Percentiles rank a stretch among this genome's conserved stretches.
Evolutionary conservation across 1,140 invertebrate genomes (phyloP).

Genomic region (Plectus sambesii): DNA sequence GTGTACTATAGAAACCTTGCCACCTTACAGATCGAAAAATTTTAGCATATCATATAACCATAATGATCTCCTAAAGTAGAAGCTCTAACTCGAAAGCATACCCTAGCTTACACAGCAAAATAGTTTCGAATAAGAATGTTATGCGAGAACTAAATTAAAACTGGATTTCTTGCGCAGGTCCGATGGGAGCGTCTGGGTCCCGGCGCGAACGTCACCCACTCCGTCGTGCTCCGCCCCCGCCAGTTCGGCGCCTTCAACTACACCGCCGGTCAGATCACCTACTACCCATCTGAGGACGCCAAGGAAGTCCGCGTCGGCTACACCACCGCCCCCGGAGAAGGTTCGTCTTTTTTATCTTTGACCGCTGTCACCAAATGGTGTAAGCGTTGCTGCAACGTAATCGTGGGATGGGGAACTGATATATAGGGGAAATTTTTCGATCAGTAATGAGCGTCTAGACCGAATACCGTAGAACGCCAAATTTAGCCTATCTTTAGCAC

Average conservation of each 20-base stretch:
- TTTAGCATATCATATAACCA: too few relatives aligned
- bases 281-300: constrained; percentile 60
- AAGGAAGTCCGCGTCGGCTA: constrained; percentile 56
- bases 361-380: background rate
- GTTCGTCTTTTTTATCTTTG: constrained; percentile 47
- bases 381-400: background rate
- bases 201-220: constrained; percentile 81
- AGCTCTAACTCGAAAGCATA: too few relatives aligned
- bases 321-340: constrained; percentile 90
- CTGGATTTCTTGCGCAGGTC: constrained; percentile 14
- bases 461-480: too few relatives aligned
- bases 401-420: too few relatives aligned
- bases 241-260: constrained; percentile 92
- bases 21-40: too few relatives aligned
- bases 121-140: constrained; percentile 12
- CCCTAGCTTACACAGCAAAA: too few relatives aligned
- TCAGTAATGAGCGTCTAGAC: too few relatives aligned
- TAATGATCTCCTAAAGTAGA: too few relatives aligned
- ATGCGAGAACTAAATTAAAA: constrained; percentile 4
- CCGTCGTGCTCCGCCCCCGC: constrained; percentile 75
- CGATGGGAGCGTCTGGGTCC: constrained; percentile 4
- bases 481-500: too few relatives aligned
- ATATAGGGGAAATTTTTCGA: too few relatives aligned
- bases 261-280: constrained; percentile 80
- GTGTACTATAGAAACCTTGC: too few relatives aligned